A percentile compares a stretch with the other conserved stretches of the same genome.
phyloP scores from a whole-genome alignment of 2,113 vertebrate genomes.

The Lota lota region DNA sequence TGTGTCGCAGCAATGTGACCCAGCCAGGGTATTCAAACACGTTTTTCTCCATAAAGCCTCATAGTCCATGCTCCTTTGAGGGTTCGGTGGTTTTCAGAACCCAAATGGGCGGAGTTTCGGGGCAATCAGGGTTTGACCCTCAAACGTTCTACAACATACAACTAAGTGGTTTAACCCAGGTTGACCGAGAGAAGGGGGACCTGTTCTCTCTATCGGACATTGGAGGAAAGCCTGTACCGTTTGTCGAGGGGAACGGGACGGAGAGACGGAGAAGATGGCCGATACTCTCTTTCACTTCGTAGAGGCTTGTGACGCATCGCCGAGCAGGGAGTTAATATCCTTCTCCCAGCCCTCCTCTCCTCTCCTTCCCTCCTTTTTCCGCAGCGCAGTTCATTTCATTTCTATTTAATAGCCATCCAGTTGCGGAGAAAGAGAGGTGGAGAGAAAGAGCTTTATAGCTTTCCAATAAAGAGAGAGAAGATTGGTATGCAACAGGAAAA shows the following conservation, averaged over 20 bases:
- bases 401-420: slow-evolving; percentile 40
- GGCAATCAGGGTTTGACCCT: too few relatives aligned
- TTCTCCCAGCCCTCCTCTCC: slow-evolving; percentile 7
- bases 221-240: too few relatives aligned
- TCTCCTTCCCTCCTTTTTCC: slow-evolving; percentile 4
- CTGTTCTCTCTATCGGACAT: too few relatives aligned
- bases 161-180: too few relatives aligned
- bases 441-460: slow-evolving; percentile 31
- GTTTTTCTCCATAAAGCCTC: too few relatives aligned
- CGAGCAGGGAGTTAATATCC: slow-evolving; percentile 39
- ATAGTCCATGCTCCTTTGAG: too few relatives aligned
- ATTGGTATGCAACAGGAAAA: slow-evolving; percentile 28
- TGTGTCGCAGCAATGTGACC: too few relatives aligned
- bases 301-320: slow-evolving; percentile 31
- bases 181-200: too few relatives aligned
- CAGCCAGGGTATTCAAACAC: too few relatives aligned
- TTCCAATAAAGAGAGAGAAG: slow-evolving; percentile 40
- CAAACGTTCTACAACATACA: too few relatives aligned
- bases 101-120: neutral
- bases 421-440: slow-evolving; percentile 16
- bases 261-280: too few relatives aligned
- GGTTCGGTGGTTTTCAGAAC: neutral
- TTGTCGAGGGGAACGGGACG: too few relatives aligned
- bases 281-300: slow-evolving; percentile 47
- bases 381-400: slow-evolving; percentile 14